Evolutionary conservation across 2,113 vertebrate genomes (phyloP).

Genomic region (Danionella cerebrum): DNA sequence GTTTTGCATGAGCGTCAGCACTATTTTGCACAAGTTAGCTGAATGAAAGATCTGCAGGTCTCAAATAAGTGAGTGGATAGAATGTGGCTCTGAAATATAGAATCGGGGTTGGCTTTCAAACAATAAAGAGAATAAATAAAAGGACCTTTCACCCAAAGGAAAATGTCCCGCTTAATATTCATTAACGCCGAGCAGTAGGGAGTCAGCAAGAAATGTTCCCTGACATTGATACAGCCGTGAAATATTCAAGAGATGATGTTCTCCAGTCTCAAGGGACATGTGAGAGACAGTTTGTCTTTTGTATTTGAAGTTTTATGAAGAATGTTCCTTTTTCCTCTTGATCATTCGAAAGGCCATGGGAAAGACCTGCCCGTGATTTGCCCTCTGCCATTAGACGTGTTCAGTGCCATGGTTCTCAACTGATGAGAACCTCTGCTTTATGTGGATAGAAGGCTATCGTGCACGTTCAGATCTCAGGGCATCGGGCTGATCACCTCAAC

Average conservation of each 20-base stretch:
- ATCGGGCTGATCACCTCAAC: not conserved
- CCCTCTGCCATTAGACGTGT: constrained; percentile 23
- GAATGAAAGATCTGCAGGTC: constrained; percentile 26
- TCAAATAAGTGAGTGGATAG: constrained; percentile 36
- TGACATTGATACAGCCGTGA: constrained; percentile 43
- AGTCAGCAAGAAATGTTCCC: constrained; percentile 43
- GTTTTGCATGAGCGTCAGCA: not conserved
- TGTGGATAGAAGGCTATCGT: not conserved
- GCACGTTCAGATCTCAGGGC: not conserved
- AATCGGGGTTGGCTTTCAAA: constrained; percentile 38
- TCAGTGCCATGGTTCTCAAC: not conserved
- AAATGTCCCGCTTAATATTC: constrained; percentile 56
- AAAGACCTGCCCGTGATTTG: constrained; percentile 31
- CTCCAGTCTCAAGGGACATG: constrained; percentile 37
- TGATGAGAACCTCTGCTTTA: not conserved
- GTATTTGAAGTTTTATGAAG: constrained; percentile 33
- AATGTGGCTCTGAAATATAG: constrained; percentile 8
- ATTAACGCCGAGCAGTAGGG: constrained; percentile 46
- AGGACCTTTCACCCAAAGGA: constrained; percentile 46
- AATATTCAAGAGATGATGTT: constrained; percentile 52
- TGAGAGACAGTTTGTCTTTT: constrained; percentile 39
- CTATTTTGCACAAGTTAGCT: not conserved
- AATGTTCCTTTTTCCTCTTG: constrained; percentile 25
- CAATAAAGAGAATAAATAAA: constrained; percentile 58
- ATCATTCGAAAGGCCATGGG: constrained; percentile 24